Evolutionary conservation across 1,140 invertebrate species (phyloP), one percentile per base, ranked within the genome.

Genomic region (Adoxophyes honmai): DNA sequence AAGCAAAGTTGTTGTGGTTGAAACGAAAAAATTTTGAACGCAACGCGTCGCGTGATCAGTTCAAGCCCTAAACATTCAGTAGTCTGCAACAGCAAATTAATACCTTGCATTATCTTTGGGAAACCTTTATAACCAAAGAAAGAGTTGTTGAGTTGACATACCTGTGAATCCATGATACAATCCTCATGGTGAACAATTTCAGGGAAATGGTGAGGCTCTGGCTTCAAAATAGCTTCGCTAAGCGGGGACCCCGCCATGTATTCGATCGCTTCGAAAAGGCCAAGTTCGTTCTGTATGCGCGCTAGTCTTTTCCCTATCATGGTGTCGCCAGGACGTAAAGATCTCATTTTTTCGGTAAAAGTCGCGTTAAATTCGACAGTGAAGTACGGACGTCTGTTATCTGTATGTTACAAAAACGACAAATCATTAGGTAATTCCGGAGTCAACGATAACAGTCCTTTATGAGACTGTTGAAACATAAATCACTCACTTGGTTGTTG

Each of bases 191-290:
- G 33, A 11, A 65, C 42, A 21, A 42, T 57, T 42, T 59, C 57
- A n/a, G 56, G 21, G 55, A 86, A 87, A 18, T 82, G 72, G 0
- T 57, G 21, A 4, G 77, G 72, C 38, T 75, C 59, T 14, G 86
- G 86, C 13, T 54, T 70, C 6, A 89, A 52, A 52, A 89, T 84
- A 13, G 71, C 66, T 10, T 78, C 71, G 39, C 68, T 66, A 1
- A 89, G 70, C 0, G 83, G 75, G 0, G 86, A 86, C 7, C 55
- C 63, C 0, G 65, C 70, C 15, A 88, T 59, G 57, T 84, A 72
- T 14, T 82, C 80, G 74, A 89, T 84, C 0, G 84, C 81, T 65
- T 84, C 77, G 57, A 86, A 86, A n/a, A 88, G 61, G 44, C 59
- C 66, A 37, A 87, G 56, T 42, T 87, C 84, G 33, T 87, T 87